Evolutionary conservation across 2,797 vertebrate genomes (phyloP), one percentile per base, ranked within the genome.

Genomic region (Chrysocyon brachyurus): DNA sequence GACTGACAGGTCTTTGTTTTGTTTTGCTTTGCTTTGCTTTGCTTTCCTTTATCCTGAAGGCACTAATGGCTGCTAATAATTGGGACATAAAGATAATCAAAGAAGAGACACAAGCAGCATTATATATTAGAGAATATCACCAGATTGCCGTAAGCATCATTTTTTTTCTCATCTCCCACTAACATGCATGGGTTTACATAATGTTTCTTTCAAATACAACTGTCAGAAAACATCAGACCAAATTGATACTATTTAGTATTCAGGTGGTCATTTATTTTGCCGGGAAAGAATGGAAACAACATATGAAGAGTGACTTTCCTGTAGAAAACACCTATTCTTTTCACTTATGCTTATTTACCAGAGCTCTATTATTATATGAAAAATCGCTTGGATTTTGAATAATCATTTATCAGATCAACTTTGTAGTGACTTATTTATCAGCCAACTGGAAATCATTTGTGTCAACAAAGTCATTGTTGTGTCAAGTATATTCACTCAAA

Each of bases 161-260:
- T 96, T 94, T 92, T 97, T 96, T 89, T 11, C 73, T 96, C 88
- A 88, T 94, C 68, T 94, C 73, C 33, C 33, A 81, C 64, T 86
- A 82, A 92, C 36, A 68, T 64, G 59, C 59, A 52, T 89, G 33
- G 17, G 56, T 97, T 97, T 97, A 95, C 72, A 92, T 91, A 95
- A 90, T 90, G 70, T 94, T 95, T 70, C 83, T 96, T 96, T 97
- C 94, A 95, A 86, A 96, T 91, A 91, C 68, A 94, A 57, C 90
- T 97, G 94, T 97, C 59, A 46, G 92, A 86, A 93, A 94, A 63
- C 87, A 95, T 73, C 85, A 97, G 63, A 81, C 26, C 31, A 87
- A 96, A 97, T 16, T 96, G 87, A 61, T 92, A 87, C 70, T 83
- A 75, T 72, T 98, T 97, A 96, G 82, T 63, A 97, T 97, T 97